Evolutionary conservation across 2,888 invertebrate genomes (phyloP).

Genomic region (Sinodicranocentrus sp.): DNA sequence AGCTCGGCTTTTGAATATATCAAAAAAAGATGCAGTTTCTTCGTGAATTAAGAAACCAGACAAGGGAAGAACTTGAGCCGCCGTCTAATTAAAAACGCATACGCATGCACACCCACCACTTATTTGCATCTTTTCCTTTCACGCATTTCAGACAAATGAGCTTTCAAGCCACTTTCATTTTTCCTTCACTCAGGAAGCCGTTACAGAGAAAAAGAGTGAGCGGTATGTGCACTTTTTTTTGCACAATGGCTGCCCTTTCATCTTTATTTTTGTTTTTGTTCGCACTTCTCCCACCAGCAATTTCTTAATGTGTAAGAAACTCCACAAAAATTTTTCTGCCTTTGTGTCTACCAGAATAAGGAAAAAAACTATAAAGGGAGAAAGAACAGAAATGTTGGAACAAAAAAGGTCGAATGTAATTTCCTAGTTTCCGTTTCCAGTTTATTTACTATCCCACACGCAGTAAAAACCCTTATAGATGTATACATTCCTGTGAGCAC

Average conservation of each 20-base stretch:
- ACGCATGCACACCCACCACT: conserved; percentile 23
- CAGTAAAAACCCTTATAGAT: conserved; percentile 1
- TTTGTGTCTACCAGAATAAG: conserved; percentile 1
- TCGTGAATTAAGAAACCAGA: neutral
- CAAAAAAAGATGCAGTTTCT: conserved; percentile 17
- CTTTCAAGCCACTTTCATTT: conserved; percentile 11
- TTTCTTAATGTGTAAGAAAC: neutral
- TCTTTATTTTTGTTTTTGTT: conserved; percentile 5
- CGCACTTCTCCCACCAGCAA: neutral
- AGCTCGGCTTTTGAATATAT: conserved; percentile 28
- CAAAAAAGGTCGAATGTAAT: conserved; percentile 26
- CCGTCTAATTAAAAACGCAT: conserved; percentile 45
- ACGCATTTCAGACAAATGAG: conserved; percentile 47
- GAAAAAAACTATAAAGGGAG: neutral
- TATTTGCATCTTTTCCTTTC: conserved; percentile 49
- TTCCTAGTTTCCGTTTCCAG: conserved; percentile 20
- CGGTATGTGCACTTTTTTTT: neutral
- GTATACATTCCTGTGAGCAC: neutral
- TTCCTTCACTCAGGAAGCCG: neutral
- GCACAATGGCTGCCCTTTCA: conserved; percentile 1
- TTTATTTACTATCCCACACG: neutral
- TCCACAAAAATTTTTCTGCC: neutral
- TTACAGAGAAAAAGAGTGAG: neutral
- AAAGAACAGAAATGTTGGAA: neutral
- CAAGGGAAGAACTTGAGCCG: too few species aligned